Evolutionary conservation across 2,888 invertebrate species (phyloP), one percentile per base, ranked within the genome.

Genomic region (Acronicta psi): DNA sequence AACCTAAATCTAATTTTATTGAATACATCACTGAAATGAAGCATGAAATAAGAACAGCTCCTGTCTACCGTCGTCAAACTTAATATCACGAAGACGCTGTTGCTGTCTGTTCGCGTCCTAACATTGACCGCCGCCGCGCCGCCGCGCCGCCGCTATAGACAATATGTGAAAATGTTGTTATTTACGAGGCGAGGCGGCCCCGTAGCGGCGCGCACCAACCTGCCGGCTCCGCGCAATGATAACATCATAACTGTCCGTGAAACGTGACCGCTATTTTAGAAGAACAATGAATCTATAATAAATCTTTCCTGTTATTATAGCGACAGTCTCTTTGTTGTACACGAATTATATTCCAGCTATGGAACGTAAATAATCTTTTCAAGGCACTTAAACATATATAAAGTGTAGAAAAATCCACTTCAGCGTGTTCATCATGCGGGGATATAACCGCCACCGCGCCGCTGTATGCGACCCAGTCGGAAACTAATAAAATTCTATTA

Each of bases 101-200:
- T 23, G 25, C 10, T 10, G 25, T 25, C 25, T 10, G 25, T 25
- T 10, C 25, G 25, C 25, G 10, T 9, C 23, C 25, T 9, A 9
- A 10, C 25, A 25, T 2, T 20, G 20, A 20, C 10, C 25, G 25
- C 10, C 25, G 25, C 3, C 3, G 10, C 25, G 3, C 2, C 25
- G 10, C 25, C 25, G 25, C 25, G n/a, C 34, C 20, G 14, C 17
- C 36, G 11, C 25, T 2, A 29, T 1, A 2, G 3, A n/a, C 36
- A 58, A 42, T 55, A 46, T 46, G 29, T 17, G n/a, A 45, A 57
- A 49, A 44, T 59, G 34, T 41, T 58, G 45, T 45, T 60, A 45
- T 58, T 41, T 46, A 51, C 29, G 40, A 49, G n/a, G 44, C 16
- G 29, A 10, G n/a, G n/a, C n/a, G n/a, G 11, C 29, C 11, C 29